Evolutionary conservation across 2,113 vertebrate species (phyloP).

Genomic region (Euleptes europaea): DNA sequence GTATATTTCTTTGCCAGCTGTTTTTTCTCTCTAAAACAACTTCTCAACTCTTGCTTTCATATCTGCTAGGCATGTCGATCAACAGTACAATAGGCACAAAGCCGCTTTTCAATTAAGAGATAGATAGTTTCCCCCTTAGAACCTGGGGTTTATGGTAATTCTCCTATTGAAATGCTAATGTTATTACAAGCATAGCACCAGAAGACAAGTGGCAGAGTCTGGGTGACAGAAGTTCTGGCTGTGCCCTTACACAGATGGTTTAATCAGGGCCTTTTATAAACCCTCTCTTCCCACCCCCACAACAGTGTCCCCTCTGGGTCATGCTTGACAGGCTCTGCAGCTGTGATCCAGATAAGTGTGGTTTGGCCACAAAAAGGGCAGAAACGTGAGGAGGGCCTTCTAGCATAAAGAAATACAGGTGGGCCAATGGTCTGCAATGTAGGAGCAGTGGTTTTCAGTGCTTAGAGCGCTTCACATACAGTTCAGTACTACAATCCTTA

Average conservation of each 20-base stretch:
- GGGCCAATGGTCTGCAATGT: neutral
- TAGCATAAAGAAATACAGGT: neutral
- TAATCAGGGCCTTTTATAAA: slow-evolving; percentile 51
- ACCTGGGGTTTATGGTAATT: slow-evolving; percentile 46
- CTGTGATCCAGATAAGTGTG: slow-evolving; percentile 19
- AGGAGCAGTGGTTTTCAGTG: neutral
- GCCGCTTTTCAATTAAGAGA: slow-evolving; percentile 38
- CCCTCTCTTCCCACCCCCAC: neutral
- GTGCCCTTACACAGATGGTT: slow-evolving; percentile 56
- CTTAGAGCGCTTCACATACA: neutral
- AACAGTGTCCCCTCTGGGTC: slow-evolving; percentile 4
- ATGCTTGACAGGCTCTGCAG: slow-evolving; percentile 53
- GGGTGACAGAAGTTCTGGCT: slow-evolving; percentile 44
- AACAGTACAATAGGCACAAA: slow-evolving; percentile 38
- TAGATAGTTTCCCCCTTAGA: slow-evolving; percentile 20
- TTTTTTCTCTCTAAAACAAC: neutral
- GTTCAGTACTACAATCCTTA: neutral
- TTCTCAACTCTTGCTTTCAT: neutral
- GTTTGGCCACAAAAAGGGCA: rapidly evolving
- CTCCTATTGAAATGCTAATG: slow-evolving; percentile 70
- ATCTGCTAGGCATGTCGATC: rapidly evolving
- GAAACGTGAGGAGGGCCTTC: rapidly evolving
- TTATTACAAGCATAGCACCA: slow-evolving; percentile 60
- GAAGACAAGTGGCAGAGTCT: slow-evolving; percentile 37
- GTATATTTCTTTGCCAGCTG: neutral